A percentile compares a stretch with the other conserved stretches of the same genome.
These are phyloP conservation scores for Neoaliturus tenellus DNA, from an alignment of 2,888 invertebrate species.

Conservation along the genomic window DNA sequence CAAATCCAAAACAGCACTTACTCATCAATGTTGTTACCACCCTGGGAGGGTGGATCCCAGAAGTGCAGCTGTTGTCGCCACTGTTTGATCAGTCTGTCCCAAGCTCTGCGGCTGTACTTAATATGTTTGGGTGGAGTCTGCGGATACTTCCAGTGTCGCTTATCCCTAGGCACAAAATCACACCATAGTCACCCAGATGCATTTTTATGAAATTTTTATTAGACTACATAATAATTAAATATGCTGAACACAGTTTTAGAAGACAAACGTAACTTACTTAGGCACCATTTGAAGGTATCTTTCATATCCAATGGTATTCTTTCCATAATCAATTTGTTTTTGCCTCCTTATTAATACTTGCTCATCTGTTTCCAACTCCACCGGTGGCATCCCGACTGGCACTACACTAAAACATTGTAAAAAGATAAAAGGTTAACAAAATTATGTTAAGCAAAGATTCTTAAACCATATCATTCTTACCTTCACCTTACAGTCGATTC, in stretches of 20 bases:
- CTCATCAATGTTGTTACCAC: constrained; percentile 64
- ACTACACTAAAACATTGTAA: constrained; percentile 49
- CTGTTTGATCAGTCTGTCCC: constrained; percentile 91
- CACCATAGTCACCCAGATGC: too few relatives aligned
- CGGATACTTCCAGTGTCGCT: constrained; percentile 85
- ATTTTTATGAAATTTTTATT: too few relatives aligned
- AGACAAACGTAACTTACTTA: constrained; percentile 77
- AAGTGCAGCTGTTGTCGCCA: constrained; percentile 92
- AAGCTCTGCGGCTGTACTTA: constrained; percentile 94
- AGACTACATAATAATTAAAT: too few relatives aligned
- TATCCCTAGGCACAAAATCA: constrained; percentile 67
- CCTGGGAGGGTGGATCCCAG: constrained; percentile 77
- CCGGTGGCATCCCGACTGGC: constrained; percentile 6
- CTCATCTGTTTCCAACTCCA: constrained; percentile 83
- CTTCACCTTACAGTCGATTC: too few relatives aligned
- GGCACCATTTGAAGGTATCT: constrained; percentile 83
- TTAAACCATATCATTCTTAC: too few relatives aligned
- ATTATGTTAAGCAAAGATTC: too few relatives aligned
- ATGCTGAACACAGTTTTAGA: too few relatives aligned
- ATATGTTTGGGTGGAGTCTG: constrained; percentile 91
- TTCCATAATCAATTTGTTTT: constrained; percentile 97
- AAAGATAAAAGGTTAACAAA: too few relatives aligned
- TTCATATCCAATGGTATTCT: constrained; percentile 92
- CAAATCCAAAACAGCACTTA: constrained; percentile 42
- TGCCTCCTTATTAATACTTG: constrained; percentile 84